Conservation (phyloP, 2,888 invertebrate genomes). For the Eupithecia insigniata region DNA sequence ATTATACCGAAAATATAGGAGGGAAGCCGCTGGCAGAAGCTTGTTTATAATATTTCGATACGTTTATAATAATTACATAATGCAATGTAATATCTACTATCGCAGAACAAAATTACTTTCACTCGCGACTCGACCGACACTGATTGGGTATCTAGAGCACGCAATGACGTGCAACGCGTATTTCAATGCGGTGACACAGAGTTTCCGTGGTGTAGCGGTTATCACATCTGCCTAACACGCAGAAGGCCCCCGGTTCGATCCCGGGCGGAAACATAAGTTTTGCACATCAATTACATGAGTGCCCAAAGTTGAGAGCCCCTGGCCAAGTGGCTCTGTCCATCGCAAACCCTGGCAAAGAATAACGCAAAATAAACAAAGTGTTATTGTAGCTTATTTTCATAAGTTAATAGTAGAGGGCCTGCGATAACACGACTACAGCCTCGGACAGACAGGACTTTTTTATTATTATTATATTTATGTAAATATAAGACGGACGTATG, state of each 20-base stretch:
- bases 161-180: not conserved
- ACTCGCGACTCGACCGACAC: conserved; percentile 21
- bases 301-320: conserved; percentile 56
- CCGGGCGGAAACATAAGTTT: conserved; percentile 89
- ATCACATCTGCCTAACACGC: conserved; percentile 96
- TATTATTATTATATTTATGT: conserved; percentile 58
- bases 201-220: conserved; percentile 95
- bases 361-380: conserved; percentile 82
- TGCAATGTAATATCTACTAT: conserved; percentile 9
- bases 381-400: conserved; percentile 84
- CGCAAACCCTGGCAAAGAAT: conserved; percentile 74
- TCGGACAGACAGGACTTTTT: conserved; percentile 51
- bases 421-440: conserved; percentile 45
- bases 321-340: conserved; percentile 64
- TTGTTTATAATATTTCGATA: not conserved
- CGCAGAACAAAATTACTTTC: conserved; percentile 37
- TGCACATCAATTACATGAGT: conserved; percentile 7
- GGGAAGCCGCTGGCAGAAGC: too few relatives aligned
- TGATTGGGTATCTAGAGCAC: conserved; percentile 6
- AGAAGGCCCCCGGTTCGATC: conserved; percentile 96
- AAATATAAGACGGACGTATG: conserved; percentile 51
- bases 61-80: conserved; percentile 22
- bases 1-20: too few relatives aligned
- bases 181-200: conserved; percentile 8
- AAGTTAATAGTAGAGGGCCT: conserved; percentile 76